Evolutionary conservation across 1,140 invertebrate genomes (phyloP).

Genomic region (Platorchestia sp.): DNA sequence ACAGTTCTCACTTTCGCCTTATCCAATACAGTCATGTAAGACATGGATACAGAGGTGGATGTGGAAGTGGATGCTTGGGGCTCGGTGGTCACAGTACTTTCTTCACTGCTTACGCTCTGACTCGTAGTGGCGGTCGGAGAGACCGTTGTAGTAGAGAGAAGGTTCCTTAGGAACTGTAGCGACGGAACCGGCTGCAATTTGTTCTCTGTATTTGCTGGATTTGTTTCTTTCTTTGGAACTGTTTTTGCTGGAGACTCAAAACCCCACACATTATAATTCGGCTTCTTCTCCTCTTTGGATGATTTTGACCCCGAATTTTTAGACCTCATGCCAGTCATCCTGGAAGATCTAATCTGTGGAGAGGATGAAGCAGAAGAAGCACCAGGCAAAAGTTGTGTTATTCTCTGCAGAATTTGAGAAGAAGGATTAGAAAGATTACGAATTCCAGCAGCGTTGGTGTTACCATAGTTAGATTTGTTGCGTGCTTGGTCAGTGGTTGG

Average conservation of each 20-base stretch:
- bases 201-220: not conserved
- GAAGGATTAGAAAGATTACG: not conserved
- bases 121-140: not conserved
- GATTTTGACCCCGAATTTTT: not conserved
- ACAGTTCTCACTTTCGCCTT: slow-evolving; percentile 20
- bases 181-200: not conserved
- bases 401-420: slow-evolving; percentile 17
- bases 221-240: not conserved
- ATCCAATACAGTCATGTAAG: slow-evolving; percentile 9
- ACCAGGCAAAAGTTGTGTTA: slow-evolving; percentile 50
- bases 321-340: not conserved
- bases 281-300: not conserved
- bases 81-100: not conserved
- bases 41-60: slow-evolving; percentile 36
- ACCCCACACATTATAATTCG: not conserved
- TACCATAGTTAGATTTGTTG: slow-evolving; percentile 24
- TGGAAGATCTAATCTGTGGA: slow-evolving; percentile 1
- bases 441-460: not conserved
- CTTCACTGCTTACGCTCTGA: not conserved
- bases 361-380: slow-evolving; percentile 4
- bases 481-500: not conserved
- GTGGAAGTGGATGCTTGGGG: not conserved
- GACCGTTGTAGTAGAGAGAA: not conserved
- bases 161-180: not conserved
- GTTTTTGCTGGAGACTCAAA: not conserved